Base-by-base conservation (phyloP, 2,888 invertebrate species). In the Drosophila sordidula region DNA sequence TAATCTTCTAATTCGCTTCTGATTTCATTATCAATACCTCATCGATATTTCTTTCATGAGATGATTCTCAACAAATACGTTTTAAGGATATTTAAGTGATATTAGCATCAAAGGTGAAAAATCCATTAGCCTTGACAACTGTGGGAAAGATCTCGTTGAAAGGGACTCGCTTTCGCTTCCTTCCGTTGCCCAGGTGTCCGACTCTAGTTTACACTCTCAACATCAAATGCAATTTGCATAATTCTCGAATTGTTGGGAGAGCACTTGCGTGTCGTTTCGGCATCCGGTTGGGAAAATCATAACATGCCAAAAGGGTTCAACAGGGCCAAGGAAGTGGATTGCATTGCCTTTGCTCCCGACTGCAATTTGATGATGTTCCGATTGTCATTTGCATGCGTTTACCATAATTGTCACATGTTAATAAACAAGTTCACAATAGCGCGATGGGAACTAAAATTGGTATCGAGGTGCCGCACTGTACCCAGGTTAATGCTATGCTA, bases 321-420 rank as follows among this genome's bases (percentile, higher is more conserved):
- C 39, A 32, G 45, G 39, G 55, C 29, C 34, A 44, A 63, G 75
- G 73, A 78, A 73, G 69, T 64, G 63, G 69, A 75, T 75, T 64
- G 69, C 78, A 77, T 75, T 72, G 78, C 75, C 63, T 62, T 47
- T 46, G 29, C 62, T 61, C 9, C 11, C 9, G 18, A 16, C 16
- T 47, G 47, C 47, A 22, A 25, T 34, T 16, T 36, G 51, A 72
- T 56, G 61, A 47, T 47, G 38, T 67, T 52, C n/a, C 25, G 45
- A 51, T 72, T 54, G 44, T 29, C 50, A 78, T 77, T 75, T 78
- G 78, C 79, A 77, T 78, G 52, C 51, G 52, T 51, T 81, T 75
- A 75, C 47, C 80, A 83, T 82, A 87, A 87, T 82, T 81, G 82
- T 85, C 85, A 82, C 87, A 80, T 85, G 85, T 84, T 84, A 66